These are phyloP conservation scores for Vollenhovia emeryi DNA, from an alignment of 1,140 invertebrate species.

Conservation along the genomic window DNA sequence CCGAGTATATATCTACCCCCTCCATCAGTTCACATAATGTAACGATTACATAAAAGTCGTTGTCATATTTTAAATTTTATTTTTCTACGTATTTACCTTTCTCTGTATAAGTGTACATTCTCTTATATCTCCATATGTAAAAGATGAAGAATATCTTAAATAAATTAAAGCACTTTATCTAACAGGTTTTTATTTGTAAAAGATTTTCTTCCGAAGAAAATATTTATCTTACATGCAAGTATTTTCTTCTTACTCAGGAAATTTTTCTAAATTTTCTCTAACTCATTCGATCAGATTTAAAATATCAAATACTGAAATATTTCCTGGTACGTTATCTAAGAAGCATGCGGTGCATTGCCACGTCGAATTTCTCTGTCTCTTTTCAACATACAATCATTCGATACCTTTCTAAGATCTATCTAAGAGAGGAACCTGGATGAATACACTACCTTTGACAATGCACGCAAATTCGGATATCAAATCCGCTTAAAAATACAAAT, in stretches of 20 bases:
- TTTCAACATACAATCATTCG: background rate
- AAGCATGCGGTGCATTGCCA: background rate
- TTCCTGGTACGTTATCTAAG: background rate
- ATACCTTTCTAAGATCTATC: background rate
- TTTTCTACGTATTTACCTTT: too few relatives aligned
- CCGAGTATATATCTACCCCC: background rate
- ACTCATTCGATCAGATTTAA: background rate
- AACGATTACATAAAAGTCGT: background rate
- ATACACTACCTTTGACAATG: background rate
- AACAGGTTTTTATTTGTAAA: background rate
- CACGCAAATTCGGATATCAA: background rate
- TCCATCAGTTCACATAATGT: background rate
- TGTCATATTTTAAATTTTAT: too few relatives aligned
- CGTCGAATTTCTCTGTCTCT: background rate
- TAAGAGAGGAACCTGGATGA: background rate
- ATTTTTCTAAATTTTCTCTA: background rate
- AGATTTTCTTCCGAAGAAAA: background rate
- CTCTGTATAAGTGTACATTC: too few relatives aligned
- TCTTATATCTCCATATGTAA: too few relatives aligned
- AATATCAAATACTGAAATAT: background rate
- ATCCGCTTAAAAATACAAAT: slow-evolving; percentile 6
- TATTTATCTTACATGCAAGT: background rate
- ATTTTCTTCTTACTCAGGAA: background rate
- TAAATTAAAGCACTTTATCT: too few relatives aligned
- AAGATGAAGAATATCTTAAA: too few relatives aligned